Evolutionary conservation across 2,888 invertebrate species (phyloP), one percentile per base, ranked within the genome.

Genomic region (Acleris literana): DNA sequence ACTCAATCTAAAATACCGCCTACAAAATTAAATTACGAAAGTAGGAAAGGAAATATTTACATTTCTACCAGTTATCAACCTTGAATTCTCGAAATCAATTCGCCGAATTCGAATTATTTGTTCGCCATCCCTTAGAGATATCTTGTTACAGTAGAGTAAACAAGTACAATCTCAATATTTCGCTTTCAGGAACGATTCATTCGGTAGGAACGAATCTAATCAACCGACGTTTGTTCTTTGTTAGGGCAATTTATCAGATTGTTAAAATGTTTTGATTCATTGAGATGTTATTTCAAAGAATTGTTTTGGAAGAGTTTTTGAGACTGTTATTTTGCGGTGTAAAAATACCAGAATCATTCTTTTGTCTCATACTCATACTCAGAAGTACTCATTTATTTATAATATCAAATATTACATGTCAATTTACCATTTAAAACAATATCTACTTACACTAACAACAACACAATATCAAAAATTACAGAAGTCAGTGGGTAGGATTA

Each of bases 111-210:
- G 17, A n/a, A 29, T 55, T 55, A 65, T 65, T 60, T 65, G 49
- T 44, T 44, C 49, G 43, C 44, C 5, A n/a, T 55, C 55, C 64
- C 49, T 55, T n/a, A 43, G 60, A 44, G 25, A 44, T 44, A 44
- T 57, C 49, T 60, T 9, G 49, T 60, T 55, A 60, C 60, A 49
- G 55, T 20, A 60, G 20, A 60, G 52, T 52, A 53, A 58, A 65
- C 55, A 60, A 20, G 7, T 33, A 44, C 54, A 54, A 11, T 29
- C 29, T 13, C 17, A 4, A 39, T 59, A 11, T 54, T 59, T 49
- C 16, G 16, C n/a, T 22, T 48, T 16, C 48, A 48, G 22, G 44
- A 51, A 51, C 13, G 11, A 54, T 60, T 51, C 43, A 60, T 65
- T 51, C 54, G 59, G 46, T 39, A 49, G 33, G 33, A 54, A 59